A percentile compares a stretch with the other conserved stretches of the same genome.
Evolutionary conservation across 1,140 invertebrate genomes (phyloP).

Genomic region (Papilio xuthus): DNA sequence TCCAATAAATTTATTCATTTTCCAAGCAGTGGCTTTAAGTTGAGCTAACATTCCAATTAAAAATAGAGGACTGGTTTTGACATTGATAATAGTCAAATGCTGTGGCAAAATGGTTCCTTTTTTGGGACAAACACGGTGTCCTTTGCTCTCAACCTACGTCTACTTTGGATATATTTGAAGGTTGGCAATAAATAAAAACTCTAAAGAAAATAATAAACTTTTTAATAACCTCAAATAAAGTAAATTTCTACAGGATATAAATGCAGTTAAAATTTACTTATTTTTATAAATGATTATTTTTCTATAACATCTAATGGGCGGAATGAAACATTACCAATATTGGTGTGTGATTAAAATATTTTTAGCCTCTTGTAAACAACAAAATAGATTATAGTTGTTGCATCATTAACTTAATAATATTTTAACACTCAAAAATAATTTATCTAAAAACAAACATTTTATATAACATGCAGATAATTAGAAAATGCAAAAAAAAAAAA

Average conservation of each 20-base stretch:
- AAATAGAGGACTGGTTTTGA: no score
- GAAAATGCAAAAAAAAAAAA: slow-evolving; percentile 24
- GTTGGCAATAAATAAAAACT: not conserved
- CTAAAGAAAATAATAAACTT: slow-evolving; percentile 9
- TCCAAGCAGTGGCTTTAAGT: no score
- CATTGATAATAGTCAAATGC: no score
- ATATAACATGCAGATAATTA: not conserved
- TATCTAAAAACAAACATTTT: slow-evolving; percentile 1
- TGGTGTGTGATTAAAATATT: not conserved
- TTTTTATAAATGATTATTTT: not conserved
- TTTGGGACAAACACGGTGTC: no score
- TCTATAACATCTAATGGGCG: not conserved
- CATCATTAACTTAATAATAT: not conserved
- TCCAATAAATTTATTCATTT: no score
- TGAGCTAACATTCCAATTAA: no score
- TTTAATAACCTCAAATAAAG: slow-evolving; percentile 29
- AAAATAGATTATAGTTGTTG: not conserved
- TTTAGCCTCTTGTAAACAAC: slow-evolving; percentile 14
- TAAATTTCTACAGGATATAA: slow-evolving; percentile 22
- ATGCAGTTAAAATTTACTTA: slow-evolving; percentile 25
- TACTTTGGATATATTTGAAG: no score
- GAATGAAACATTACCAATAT: slow-evolving; percentile 17
- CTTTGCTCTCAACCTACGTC: no score
- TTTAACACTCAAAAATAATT: slow-evolving; percentile 5
- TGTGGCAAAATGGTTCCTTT: no score